These are phyloP conservation scores for Esperia sulphurella DNA, from an alignment of 2,888 invertebrate species.

Conservation along the genomic window DNA sequence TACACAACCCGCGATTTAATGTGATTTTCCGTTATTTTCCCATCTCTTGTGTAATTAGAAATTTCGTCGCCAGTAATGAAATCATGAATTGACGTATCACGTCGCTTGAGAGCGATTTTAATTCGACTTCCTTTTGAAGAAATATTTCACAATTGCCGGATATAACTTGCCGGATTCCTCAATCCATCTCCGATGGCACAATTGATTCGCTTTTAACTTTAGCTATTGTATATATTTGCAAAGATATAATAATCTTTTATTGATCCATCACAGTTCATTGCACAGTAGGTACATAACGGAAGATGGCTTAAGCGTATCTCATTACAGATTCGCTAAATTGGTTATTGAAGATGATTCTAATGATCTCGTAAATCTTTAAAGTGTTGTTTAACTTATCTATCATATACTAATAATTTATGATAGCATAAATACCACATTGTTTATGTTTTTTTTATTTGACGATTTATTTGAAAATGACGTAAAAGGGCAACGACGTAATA, in stretches of 20 bases:
- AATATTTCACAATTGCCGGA: slow-evolving; percentile 24
- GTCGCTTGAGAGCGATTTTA: slow-evolving; percentile 28
- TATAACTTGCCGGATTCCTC: slow-evolving; percentile 22
- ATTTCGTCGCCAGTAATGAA: slow-evolving; percentile 40
- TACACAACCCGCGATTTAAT: slow-evolving; percentile 57
- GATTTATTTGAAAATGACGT: no score
- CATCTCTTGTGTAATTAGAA: slow-evolving; percentile 47
- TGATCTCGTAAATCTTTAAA: neutral
- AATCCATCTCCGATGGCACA: slow-evolving; percentile 29
- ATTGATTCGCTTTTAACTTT: slow-evolving; percentile 26
- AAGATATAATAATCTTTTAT: slow-evolving; percentile 35
- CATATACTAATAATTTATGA: neutral
- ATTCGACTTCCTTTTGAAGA: slow-evolving; percentile 26
- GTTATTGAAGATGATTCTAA: slow-evolving; percentile 4
- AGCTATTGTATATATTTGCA: slow-evolving; percentile 23
- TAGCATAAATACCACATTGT: neutral
- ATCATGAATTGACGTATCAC: slow-evolving; percentile 33
- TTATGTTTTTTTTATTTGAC: no score
- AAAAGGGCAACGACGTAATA: no score
- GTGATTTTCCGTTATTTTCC: slow-evolving; percentile 51
- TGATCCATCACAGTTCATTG: slow-evolving; percentile 23
- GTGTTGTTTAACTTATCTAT: neutral
- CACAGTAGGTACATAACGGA: slow-evolving; percentile 14
- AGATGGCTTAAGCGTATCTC: slow-evolving; percentile 6
- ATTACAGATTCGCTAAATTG: slow-evolving; percentile 8